These are phyloP conservation scores for Scomber scombrus DNA, from an alignment of 2,113 vertebrate species.

Conservation along the genomic window DNA sequence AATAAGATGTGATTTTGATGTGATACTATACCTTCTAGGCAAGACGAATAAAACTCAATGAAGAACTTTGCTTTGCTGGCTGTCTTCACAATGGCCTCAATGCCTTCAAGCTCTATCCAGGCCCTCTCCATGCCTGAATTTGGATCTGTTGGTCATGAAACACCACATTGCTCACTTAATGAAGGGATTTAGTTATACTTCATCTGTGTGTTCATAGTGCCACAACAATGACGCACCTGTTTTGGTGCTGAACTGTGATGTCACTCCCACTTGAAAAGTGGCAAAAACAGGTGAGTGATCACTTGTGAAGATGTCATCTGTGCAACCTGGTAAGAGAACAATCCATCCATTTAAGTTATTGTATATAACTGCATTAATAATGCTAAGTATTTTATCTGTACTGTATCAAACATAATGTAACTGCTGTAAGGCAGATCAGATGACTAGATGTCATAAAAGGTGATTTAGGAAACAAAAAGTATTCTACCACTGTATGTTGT, in stretches of 20 bases:
- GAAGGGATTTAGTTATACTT: not conserved
- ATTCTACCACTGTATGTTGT: not conserved
- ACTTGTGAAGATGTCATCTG: conserved; percentile 90
- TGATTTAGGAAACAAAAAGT: conserved; percentile 1
- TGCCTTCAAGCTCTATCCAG: conserved; percentile 87
- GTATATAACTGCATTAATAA: not conserved
- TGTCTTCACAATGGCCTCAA: conserved; percentile 91
- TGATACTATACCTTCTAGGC: conserved; percentile 85
- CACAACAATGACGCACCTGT: conserved; percentile 80
- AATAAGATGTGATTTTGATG: not conserved
- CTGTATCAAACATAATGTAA: not conserved
- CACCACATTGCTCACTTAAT: not conserved
- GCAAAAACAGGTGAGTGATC: conserved; percentile 93
- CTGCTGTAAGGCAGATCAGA: not conserved
- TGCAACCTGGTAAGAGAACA: conserved; percentile 85
- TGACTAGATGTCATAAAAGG: not conserved
- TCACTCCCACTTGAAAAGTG: conserved; percentile 90
- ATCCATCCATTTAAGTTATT: not conserved
- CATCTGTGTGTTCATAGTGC: not conserved
- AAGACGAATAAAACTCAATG: conserved; percentile 90
- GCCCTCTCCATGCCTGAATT: conserved; percentile 78
- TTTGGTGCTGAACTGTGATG: conserved; percentile 82
- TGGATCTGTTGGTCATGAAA: conserved; percentile 67
- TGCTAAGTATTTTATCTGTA: not conserved
- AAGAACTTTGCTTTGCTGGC: conserved; percentile 90